A percentile compares a stretch with the other conserved stretches of the same genome.
These are phyloP conservation scores for Trichopoda pennipes DNA, from an alignment of 2,888 invertebrate genomes.

Conservation along the genomic window DNA sequence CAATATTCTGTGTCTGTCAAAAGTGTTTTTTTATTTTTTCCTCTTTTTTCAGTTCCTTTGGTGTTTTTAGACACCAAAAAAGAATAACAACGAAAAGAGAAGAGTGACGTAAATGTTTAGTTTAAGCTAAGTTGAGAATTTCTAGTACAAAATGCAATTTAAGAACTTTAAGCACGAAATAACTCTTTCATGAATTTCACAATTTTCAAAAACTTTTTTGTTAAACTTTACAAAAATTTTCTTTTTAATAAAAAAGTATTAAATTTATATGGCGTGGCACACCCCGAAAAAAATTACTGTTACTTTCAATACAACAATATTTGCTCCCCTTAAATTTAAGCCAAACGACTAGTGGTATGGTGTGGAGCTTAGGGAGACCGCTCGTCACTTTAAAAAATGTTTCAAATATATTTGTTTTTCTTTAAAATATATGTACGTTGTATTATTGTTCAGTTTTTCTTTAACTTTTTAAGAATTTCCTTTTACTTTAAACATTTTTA, in stretches of 20 bases:
- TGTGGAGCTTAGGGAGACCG: conserved; percentile 51
- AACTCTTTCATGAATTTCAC: conserved; percentile 9
- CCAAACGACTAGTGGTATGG: conserved; percentile 10
- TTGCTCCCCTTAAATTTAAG: conserved; percentile 59
- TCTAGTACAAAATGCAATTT: conserved; percentile 19
- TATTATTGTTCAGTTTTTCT: conserved; percentile 34
- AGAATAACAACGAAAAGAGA: conserved; percentile 1
- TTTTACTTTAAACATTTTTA: conserved; percentile 32
- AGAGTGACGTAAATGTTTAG: conserved; percentile 64
- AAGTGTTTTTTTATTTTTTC: conserved; percentile 30
- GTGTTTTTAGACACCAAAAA: conserved; percentile 31
- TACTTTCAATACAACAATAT: conserved; percentile 59
- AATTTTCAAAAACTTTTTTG: conserved; percentile 11
- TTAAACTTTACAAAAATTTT: conserved; percentile 18
- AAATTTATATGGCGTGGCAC: conserved; percentile 60
- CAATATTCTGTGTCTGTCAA: conserved; percentile 38
- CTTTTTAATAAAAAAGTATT: conserved; percentile 30
- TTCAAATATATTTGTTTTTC: conserved; percentile 19
- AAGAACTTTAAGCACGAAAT: conserved; percentile 21
- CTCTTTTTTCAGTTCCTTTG: conserved; percentile 9
- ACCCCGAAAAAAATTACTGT: conserved; percentile 64
- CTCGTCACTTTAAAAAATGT: conserved; percentile 37
- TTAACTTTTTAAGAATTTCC: conserved; percentile 10
- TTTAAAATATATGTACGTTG: conserved; percentile 30
- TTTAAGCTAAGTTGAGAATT: conserved; percentile 8